Conservation (phyloP, 92 coral and sea anemone species). For the Phymanthus crucifer region DNA sequence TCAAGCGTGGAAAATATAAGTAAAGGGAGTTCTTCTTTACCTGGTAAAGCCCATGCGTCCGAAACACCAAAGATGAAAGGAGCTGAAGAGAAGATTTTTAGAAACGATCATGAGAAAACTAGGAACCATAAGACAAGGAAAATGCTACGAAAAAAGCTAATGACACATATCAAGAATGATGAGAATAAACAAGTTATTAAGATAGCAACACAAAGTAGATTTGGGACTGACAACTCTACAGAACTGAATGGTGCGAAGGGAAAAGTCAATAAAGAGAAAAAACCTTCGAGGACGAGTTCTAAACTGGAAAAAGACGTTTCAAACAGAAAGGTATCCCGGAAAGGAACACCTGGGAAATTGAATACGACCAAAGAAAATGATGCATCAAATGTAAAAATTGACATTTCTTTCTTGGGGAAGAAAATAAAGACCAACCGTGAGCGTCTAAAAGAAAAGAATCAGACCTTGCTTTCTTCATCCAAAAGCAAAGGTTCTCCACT, state of each 20-base stretch:
- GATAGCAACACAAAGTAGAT: not conserved
- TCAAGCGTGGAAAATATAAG: too few relatives aligned
- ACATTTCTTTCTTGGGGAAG: not conserved
- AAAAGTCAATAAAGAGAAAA: not conserved
- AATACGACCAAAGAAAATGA: not conserved
- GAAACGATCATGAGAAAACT: not conserved
- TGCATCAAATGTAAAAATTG: not conserved
- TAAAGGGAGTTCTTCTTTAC: not conserved
- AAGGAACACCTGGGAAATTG: not conserved
- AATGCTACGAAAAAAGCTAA: not conserved
- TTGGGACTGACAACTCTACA: not conserved
- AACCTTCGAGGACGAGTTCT: not conserved
- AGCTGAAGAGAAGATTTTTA: slow-evolving; percentile 12
- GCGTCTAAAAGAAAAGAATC: not conserved
- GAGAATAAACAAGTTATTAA: not conserved
- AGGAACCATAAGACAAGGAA: not conserved
- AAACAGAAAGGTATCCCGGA: not conserved
- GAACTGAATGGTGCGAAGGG: not conserved
- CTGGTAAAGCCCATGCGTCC: not conserved
- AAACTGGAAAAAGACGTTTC: not conserved
- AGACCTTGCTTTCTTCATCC: not conserved
- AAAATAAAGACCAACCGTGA: not conserved
- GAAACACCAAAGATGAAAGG: slow-evolving; percentile 9
- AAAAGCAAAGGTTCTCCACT: not conserved
- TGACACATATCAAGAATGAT: not conserved